Conservation (phyloP, 2,113 vertebrate genomes). For the Odontophorus gujanensis region DNA sequence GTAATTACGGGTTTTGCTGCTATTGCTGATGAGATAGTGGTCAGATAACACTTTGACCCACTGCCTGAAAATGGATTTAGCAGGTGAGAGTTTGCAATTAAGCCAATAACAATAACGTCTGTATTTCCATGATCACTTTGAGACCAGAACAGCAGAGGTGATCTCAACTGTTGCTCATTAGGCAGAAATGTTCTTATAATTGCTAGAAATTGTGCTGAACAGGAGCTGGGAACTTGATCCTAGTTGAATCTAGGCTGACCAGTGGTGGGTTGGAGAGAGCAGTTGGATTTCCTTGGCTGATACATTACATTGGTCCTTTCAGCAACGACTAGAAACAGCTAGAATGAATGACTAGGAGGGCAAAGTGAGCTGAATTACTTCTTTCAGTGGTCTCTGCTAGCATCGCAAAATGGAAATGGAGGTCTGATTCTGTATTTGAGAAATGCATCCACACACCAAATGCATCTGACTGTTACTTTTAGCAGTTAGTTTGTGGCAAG, state of each 20-base stretch:
- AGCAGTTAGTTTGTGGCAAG: background rate
- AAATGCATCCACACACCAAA: background rate
- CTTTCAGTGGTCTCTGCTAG: background rate
- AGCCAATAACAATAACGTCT: background rate
- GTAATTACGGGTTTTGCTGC: background rate
- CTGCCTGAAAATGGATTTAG: background rate
- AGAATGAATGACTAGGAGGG: background rate
- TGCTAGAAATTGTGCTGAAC: background rate
- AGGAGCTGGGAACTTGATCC: background rate
- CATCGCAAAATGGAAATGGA: background rate
- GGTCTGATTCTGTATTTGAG: background rate
- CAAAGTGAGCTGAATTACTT: background rate
- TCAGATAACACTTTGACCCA: background rate
- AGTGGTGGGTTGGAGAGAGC: background rate
- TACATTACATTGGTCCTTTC: background rate
- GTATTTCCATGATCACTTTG: background rate
- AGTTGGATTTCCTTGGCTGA: background rate
- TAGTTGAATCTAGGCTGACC: background rate
- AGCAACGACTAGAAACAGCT: background rate
- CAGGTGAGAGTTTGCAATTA: background rate
- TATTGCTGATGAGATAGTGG: background rate
- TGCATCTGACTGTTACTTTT: background rate
- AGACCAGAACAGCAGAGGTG: background rate
- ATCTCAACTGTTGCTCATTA: background rate
- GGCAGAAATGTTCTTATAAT: background rate